Percentiles rank a stretch among this genome's conserved stretches.
These are phyloP conservation scores for Linnaemya tessellans DNA, from an alignment of 2,888 invertebrate genomes.

Conservation along the genomic window DNA sequence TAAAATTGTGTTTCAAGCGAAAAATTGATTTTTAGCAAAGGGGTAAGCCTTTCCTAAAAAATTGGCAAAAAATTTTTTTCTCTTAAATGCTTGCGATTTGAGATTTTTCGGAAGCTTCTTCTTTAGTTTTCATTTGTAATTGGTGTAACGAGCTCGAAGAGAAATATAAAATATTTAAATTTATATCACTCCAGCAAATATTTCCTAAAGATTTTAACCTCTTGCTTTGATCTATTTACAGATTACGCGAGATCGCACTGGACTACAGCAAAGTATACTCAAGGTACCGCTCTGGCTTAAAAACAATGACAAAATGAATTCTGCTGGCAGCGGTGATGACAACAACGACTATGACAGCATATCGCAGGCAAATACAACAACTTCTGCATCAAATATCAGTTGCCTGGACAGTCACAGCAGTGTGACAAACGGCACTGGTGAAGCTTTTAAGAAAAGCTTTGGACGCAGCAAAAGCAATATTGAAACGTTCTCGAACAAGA, in stretches of 20 bases:
- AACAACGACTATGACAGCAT: slow-evolving; percentile 74
- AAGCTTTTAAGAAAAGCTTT: slow-evolving; percentile 77
- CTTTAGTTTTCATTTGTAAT: no score
- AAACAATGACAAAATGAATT: slow-evolving; percentile 80
- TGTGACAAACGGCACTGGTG: slow-evolving; percentile 60
- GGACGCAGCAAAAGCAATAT: slow-evolving; percentile 83
- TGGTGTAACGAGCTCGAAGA: no score
- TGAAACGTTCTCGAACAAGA: slow-evolving; percentile 80
- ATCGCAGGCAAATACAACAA: slow-evolving; percentile 71
- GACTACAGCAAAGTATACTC: slow-evolving; percentile 92
- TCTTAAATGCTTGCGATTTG: no score
- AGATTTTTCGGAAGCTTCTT: no score
- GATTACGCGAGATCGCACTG: slow-evolving; percentile 94
- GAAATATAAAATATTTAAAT: no score
- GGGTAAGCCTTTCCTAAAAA: no score
- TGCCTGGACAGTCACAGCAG: slow-evolving; percentile 79
- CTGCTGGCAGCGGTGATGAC: slow-evolving; percentile 55
- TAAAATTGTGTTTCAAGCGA: no score
- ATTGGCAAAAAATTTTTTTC: no score
- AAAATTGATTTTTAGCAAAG: no score
- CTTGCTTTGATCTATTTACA: slow-evolving; percentile 60
- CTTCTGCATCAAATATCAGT: slow-evolving; percentile 75
- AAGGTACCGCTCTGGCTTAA: slow-evolving; percentile 87
- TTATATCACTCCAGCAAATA: no score
- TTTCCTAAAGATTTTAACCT: no score